Evolutionary conservation across 2,888 invertebrate genomes (phyloP).

Genomic region (Timandra comae): DNA sequence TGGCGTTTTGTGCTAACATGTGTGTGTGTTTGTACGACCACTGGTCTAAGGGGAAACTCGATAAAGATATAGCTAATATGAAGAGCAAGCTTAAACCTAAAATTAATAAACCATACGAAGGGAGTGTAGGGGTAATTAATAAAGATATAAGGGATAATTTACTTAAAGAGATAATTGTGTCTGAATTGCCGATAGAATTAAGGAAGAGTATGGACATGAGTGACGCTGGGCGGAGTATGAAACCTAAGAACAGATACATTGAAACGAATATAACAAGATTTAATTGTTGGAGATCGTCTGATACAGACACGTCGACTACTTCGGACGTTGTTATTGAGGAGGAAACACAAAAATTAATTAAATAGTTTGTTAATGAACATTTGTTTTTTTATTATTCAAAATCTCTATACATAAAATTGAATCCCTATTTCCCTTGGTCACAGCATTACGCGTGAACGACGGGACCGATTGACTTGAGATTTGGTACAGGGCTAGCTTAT

Average conservation of each 20-base stretch:
- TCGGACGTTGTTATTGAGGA: too few species aligned
- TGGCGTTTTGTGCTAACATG: slow-evolving; percentile 32
- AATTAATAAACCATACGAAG: slow-evolving; percentile 8
- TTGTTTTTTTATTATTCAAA: too few species aligned
- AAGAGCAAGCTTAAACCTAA: slow-evolving; percentile 16
- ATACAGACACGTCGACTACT: slow-evolving; percentile 13
- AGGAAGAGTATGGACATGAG: slow-evolving; percentile 43
- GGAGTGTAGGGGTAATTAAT: slow-evolving; percentile 19
- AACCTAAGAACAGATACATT: slow-evolving; percentile 41
- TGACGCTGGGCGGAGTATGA: slow-evolving; percentile 38
- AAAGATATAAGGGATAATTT: slow-evolving; percentile 38
- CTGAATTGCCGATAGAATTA: slow-evolving; percentile 49
- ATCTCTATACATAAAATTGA: too few species aligned
- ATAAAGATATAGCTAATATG: slow-evolving; percentile 17
- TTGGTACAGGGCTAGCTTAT: too few species aligned
- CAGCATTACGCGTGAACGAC: too few species aligned
- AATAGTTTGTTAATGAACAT: too few species aligned
- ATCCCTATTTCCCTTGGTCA: too few species aligned
- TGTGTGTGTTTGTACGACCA: slow-evolving; percentile 28
- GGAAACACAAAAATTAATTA: too few species aligned
- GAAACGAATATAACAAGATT: slow-evolving; percentile 26
- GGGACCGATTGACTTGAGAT: too few species aligned
- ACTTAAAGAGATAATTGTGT: slow-evolving; percentile 48
- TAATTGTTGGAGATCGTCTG: slow-evolving; percentile 5
- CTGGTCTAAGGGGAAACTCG: slow-evolving; percentile 27